Conservation (phyloP, 2,797 vertebrate species). For the Neopelma chrysocephalum region DNA sequence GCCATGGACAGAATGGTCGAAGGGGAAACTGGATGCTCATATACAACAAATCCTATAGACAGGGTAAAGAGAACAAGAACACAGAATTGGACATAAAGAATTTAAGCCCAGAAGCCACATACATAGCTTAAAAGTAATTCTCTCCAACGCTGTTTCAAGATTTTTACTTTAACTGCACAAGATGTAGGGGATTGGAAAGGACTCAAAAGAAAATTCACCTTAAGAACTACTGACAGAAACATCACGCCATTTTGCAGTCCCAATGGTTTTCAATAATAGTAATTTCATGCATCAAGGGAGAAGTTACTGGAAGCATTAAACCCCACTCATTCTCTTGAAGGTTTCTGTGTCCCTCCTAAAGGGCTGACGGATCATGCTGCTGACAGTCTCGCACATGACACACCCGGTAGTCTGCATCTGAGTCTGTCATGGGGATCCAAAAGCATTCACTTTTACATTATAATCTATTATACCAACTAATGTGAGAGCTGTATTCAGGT, state of each 20-base stretch:
- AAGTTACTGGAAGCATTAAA: constrained; percentile 47
- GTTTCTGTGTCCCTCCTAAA: background rate
- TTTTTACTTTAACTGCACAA: background rate
- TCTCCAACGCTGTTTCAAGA: background rate
- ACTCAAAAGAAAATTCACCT: background rate
- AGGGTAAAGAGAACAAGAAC: background rate
- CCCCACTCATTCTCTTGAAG: background rate
- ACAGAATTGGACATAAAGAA: background rate
- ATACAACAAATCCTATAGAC: background rate
- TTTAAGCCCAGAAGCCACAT: background rate
- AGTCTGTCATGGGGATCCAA: background rate
- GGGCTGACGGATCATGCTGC: background rate
- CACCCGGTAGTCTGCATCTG: background rate
- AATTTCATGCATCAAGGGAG: constrained; percentile 20
- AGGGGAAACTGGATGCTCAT: background rate
- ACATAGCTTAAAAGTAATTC: background rate
- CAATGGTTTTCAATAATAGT: background rate
- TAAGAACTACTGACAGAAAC: background rate
- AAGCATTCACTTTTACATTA: background rate
- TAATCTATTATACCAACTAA: background rate
- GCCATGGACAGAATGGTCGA: accelerated
- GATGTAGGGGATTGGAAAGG: background rate
- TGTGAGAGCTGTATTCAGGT: background rate
- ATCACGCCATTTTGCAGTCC: background rate
- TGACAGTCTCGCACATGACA: background rate